Conservation (phyloP, 37 sponge, comb jelly and placozoan genomes). For the Amphimedon queenslandica region DNA sequence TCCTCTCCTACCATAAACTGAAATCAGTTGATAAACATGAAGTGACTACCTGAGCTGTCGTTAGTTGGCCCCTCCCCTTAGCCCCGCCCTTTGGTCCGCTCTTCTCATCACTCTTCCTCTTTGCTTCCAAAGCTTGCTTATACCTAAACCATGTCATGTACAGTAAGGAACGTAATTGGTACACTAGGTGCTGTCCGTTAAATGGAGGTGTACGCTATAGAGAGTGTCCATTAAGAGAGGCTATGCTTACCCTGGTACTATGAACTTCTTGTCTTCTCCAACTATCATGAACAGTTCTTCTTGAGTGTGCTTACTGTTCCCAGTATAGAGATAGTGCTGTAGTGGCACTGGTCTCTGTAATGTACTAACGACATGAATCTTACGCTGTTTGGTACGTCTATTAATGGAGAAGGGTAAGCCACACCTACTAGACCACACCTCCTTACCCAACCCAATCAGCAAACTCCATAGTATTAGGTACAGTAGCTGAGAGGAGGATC, state of each 20-base stretch:
- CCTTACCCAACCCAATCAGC: constrained; percentile 98
- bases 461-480: constrained; percentile 96
- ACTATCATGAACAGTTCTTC: constrained; percentile 90
- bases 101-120: constrained; percentile 48
- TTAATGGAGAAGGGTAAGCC: background rate
- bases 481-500: constrained; percentile 96
- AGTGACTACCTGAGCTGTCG: background rate
- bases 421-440: no score
- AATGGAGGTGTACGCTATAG: no score
- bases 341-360: constrained; percentile 93
- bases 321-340: constrained; percentile 93
- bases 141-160: constrained; percentile 29
- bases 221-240: no score
- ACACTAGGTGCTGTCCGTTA: no score
- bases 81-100: constrained; percentile 38
- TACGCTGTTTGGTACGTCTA: constrained; percentile 86
- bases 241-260: constrained; percentile 49
- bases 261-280: constrained; percentile 50
- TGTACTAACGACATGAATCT: constrained; percentile 91
- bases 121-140: constrained; percentile 52
- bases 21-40: background rate
- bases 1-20: constrained; percentile 63
- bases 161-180: no score
- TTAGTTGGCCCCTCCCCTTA: constrained; percentile 5
- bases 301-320: constrained; percentile 87